Conservation (phyloP, 2,888 invertebrate species). For the Platycheirus rosarum region DNA sequence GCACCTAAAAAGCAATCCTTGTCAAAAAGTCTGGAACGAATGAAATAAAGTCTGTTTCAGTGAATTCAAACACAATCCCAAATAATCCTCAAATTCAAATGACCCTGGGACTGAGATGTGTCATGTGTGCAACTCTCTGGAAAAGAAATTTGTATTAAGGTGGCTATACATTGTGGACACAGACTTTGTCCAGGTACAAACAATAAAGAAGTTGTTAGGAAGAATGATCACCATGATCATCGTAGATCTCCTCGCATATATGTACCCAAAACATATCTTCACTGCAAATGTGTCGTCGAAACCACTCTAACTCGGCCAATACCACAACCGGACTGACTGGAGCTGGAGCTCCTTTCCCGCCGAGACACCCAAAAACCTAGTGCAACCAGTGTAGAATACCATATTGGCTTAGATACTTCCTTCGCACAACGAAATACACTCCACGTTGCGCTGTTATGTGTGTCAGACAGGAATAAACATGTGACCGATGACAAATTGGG, state of each 20-base stretch:
- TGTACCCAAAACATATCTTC: slow-evolving; percentile 20
- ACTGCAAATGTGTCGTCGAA: slow-evolving; percentile 29
- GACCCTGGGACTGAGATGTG: slow-evolving; percentile 21
- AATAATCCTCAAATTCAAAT: not conserved
- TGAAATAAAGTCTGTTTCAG: not conserved
- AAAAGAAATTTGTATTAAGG: slow-evolving; percentile 57
- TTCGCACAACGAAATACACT: slow-evolving; percentile 7
- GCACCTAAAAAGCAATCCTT: no score
- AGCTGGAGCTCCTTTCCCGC: not conserved
- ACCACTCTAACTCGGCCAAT: slow-evolving; percentile 39
- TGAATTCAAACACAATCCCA: not conserved
- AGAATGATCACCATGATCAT: slow-evolving; percentile 54
- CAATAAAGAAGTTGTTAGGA: slow-evolving; percentile 73
- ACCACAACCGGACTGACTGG: slow-evolving; percentile 48
- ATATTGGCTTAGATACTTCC: slow-evolving; percentile 38
- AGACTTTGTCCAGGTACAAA: slow-evolving; percentile 56
- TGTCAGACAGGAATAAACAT: slow-evolving; percentile 28
- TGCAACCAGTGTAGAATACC: slow-evolving; percentile 35
- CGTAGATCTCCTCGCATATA: slow-evolving; percentile 15
- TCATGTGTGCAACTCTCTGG: slow-evolving; percentile 40
- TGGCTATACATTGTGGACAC: slow-evolving; percentile 68
- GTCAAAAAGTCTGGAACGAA: not conserved
- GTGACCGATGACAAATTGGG: slow-evolving; percentile 25
- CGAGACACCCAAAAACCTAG: slow-evolving; percentile 36
- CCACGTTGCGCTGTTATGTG: slow-evolving; percentile 9